Evolutionary conservation across 2,113 vertebrate genomes (phyloP), one percentile per base, ranked within the genome.

Genomic region (Centropus unirufus): DNA sequence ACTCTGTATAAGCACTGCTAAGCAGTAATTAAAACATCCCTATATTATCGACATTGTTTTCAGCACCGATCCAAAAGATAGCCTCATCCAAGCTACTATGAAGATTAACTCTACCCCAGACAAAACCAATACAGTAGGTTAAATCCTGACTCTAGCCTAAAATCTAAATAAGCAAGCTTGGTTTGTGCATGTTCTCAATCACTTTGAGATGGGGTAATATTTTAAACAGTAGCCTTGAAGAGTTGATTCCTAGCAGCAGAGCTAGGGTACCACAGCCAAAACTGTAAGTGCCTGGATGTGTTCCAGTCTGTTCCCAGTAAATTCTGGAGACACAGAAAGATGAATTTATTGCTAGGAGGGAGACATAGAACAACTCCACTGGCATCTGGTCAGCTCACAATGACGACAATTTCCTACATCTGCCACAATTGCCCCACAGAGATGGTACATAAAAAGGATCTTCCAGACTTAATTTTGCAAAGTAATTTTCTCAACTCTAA

Each of bases 11-110:
- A 73, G 32, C 22, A 6, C 67, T 54, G 59, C 16, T 91, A 32
- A 46, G 44, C 20, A 40, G 0, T 15, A 39, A 14, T 4, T 0
- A 44, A 51, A 14, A 3, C 16, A 51, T 4, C 8, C 6, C 7
- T n/a, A 12, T 14, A 2, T 58, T 27, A 58, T 26, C 19, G 46
- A 14, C 17, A 13, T 21, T 42, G 4, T 29, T 29, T 39, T 11
- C 27, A 20, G 5, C 12, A 52, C 18, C 27, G 20, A 44, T 44
- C 18, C 51, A 58, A 64, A 66, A 9, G 20, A 39, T 6, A n/a
- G 8, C 8, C n/a, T 14, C 9, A 3, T 11, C 8, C 10, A 1
- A 80, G 19, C 27, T 72, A 36, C 26, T 52, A 1, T 1, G 20
- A 61, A 54, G 47, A 55, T 27, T 24, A 72, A 19, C 23, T 69